Evolutionary conservation across 2,797 vertebrate genomes (phyloP).

Genomic region (Arctocebus calabarensis): DNA sequence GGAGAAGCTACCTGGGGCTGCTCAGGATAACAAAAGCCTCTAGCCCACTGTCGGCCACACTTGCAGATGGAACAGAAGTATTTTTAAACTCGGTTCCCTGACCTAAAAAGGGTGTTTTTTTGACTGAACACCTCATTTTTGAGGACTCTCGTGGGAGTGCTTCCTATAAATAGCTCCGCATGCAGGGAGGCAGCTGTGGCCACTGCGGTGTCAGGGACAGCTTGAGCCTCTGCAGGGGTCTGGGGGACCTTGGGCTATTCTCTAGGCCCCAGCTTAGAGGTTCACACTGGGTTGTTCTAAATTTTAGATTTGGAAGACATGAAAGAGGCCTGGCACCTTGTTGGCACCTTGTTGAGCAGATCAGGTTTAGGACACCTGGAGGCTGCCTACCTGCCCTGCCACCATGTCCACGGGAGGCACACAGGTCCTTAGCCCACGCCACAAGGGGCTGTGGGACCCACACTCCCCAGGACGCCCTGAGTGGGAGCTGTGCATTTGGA

Average conservation of each 20-base stretch:
- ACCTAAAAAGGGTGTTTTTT: slow-evolving; percentile 48
- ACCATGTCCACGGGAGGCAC: not conserved
- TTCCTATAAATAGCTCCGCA: not conserved
- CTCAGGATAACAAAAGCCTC: not conserved
- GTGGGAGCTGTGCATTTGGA: not conserved
- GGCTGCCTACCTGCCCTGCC: not conserved
- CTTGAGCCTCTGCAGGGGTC: not conserved
- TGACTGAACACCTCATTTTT: not conserved
- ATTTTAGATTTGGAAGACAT: not conserved
- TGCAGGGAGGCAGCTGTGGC: not conserved
- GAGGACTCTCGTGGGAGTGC: not conserved
- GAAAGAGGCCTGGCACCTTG: not conserved
- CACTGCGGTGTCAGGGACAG: rapidly evolving
- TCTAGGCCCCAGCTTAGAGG: rapidly evolving
- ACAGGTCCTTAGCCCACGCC: not conserved
- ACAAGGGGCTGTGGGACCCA: not conserved
- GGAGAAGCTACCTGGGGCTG: not conserved
- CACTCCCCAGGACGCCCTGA: rapidly evolving
- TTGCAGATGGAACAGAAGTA: not conserved
- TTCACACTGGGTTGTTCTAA: not conserved
- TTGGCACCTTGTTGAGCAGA: not conserved
- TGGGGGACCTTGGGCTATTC: not conserved
- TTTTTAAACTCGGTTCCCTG: slow-evolving; percentile 54
- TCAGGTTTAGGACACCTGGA: not conserved
- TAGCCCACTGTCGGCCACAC: not conserved